phyloP scores from a whole-genome alignment of 2,113 vertebrate genomes.

The Anser brachyrhynchus region DNA sequence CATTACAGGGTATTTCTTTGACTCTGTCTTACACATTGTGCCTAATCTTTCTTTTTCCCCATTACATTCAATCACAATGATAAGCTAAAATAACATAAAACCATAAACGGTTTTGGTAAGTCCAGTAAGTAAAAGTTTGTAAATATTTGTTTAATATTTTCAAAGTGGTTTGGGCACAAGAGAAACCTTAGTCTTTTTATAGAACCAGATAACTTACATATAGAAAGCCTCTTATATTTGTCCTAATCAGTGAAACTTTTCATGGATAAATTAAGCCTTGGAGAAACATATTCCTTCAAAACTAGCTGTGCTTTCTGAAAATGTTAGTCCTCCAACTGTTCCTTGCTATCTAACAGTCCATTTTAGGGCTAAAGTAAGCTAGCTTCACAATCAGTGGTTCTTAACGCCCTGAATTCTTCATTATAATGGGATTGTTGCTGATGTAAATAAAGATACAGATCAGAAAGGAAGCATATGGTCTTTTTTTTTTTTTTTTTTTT shows the following conservation, averaged over 20 bases:
- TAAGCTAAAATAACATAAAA: not conserved
- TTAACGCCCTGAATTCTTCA: not conserved
- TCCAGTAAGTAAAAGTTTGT: not conserved
- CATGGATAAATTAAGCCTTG: not conserved
- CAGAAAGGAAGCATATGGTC: not conserved
- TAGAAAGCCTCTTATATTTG: not conserved
- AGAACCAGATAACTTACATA: accelerated
- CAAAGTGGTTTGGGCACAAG: not conserved
- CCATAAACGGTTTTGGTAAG: not conserved
- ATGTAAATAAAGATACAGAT: not conserved
- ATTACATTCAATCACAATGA: not conserved
- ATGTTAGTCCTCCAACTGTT: not conserved
- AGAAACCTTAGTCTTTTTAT: not conserved
- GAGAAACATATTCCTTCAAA: not conserved
- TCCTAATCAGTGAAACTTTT: not conserved
- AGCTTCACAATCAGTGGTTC: not conserved
- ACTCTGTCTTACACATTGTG: not conserved
- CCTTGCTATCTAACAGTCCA: not conserved
- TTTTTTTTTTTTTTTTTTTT: not conserved
- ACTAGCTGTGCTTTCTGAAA: not conserved
- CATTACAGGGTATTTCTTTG: not conserved
- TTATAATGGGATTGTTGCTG: not conserved
- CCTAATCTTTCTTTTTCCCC: not conserved
- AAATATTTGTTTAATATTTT: not conserved
- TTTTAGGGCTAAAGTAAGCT: not conserved